Percentiles rank a stretch among this genome's conserved stretches.
Conservation (phyloP, 2,113 vertebrate genomes). For the Micronycteris hirsuta region DNA sequence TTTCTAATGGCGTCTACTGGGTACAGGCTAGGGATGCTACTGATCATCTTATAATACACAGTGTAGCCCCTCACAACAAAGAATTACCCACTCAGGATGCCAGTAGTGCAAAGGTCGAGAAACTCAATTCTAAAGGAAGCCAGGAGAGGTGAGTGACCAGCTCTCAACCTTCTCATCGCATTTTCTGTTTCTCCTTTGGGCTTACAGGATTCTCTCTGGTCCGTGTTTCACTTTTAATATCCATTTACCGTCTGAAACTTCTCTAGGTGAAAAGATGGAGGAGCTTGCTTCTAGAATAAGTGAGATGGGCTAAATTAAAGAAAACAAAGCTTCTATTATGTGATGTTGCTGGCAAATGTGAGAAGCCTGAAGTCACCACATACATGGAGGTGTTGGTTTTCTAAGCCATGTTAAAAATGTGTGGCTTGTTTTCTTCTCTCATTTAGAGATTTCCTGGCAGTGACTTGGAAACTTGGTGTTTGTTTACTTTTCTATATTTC, state of each 20-base stretch:
- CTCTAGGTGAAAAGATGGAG: background rate
- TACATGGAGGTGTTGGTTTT: constrained; percentile 68
- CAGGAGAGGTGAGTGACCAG: fast-evolving
- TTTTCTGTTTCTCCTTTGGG: background rate
- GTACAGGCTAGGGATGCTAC: background rate
- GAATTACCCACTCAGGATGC: background rate
- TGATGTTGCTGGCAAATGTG: background rate
- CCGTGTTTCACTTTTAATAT: background rate
- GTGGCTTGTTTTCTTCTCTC: background rate
- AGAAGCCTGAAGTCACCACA: constrained; percentile 55
- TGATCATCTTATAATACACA: background rate
- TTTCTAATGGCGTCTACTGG: background rate
- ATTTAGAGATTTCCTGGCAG: constrained; percentile 57
- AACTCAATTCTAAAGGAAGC: background rate
- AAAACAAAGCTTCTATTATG: constrained; percentile 60
- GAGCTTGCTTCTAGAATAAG: constrained; percentile 59
- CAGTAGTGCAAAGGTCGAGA: fast-evolving
- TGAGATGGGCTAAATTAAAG: constrained; percentile 31
- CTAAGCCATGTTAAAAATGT: constrained; percentile 49
- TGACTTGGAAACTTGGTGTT: constrained; percentile 47
- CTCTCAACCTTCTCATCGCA: fast-evolving
- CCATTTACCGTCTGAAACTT: background rate
- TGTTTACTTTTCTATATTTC: constrained; percentile 66
- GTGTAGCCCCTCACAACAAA: no score
- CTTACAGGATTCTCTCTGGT: background rate